A percentile compares a stretch with the other conserved stretches of the same genome.
Evolutionary conservation across 2,888 invertebrate genomes (phyloP).

Genomic region (Orchesellides sinensis): DNA sequence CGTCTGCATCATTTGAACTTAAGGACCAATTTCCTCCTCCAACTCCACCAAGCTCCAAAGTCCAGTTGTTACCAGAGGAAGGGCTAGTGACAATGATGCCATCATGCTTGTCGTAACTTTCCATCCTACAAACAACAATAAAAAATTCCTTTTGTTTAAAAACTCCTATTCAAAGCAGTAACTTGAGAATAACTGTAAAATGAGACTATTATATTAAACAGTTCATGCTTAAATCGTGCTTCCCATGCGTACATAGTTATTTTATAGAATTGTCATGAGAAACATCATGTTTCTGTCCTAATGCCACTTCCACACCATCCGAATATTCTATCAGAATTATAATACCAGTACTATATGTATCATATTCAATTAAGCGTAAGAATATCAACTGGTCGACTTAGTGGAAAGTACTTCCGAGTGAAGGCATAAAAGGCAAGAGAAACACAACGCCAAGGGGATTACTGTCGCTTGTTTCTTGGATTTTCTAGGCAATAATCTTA

Average conservation of each 20-base stretch:
- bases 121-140: conserved; percentile 36
- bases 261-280: no score
- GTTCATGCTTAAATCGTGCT: not conserved
- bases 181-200: not conserved
- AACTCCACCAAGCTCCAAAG: conserved; percentile 54
- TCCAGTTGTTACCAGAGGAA: conserved; percentile 28
- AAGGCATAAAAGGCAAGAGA: no score
- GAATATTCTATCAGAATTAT: no score
- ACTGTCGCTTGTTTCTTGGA: no score
- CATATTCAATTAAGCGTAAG: no score
- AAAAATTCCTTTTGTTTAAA: not conserved
- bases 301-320: no score
- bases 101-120: conserved; percentile 34
- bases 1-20: conserved; percentile 43
- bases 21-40: conserved; percentile 64
- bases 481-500: no score
- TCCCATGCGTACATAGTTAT: not conserved
- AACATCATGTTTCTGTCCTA: no score
- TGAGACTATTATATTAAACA: not conserved
- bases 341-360: no score
- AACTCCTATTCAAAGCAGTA: not conserved
- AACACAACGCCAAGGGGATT: no score
- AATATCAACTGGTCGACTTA: no score
- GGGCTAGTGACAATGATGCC: conserved; percentile 18
- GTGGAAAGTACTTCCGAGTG: no score